Evolutionary conservation across 2,113 vertebrate genomes (phyloP).

Genomic region (Muntiacus reevesi): DNA sequence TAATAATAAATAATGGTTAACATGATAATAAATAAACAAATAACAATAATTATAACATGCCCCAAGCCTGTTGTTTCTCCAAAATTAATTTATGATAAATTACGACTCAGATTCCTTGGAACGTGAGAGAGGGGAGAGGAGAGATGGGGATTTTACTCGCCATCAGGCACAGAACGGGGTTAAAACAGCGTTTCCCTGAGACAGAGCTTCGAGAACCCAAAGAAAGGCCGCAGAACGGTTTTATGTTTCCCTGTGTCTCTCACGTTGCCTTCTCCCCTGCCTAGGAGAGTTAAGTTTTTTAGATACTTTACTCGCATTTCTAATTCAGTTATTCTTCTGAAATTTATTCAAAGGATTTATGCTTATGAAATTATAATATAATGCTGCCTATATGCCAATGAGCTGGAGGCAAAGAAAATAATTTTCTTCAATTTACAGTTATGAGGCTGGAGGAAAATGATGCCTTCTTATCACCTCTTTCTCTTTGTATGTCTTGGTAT

Average conservation of each 20-base stretch:
- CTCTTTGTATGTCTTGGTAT: constrained; percentile 81
- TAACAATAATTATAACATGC: constrained; percentile 84
- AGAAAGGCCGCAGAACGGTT: constrained; percentile 54
- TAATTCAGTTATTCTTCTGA: constrained; percentile 89
- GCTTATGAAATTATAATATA: constrained; percentile 92
- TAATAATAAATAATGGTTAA: constrained; percentile 82
- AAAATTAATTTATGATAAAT: constrained; percentile 85
- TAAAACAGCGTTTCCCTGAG: constrained; percentile 49
- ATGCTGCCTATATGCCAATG: constrained; percentile 89
- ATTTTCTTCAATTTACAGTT: constrained; percentile 93
- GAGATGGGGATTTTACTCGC: constrained; percentile 37
- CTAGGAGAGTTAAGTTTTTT: constrained; percentile 81
- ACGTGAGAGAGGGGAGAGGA: constrained; percentile 50
- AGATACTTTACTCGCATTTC: constrained; percentile 87
- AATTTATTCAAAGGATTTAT: constrained; percentile 92
- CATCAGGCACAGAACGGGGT: constrained; percentile 34
- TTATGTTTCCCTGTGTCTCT: constrained; percentile 48
- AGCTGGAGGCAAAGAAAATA: constrained; percentile 91
- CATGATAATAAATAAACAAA: constrained; percentile 83
- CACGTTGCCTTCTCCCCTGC: constrained; percentile 57
- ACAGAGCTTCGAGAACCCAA: background rate
- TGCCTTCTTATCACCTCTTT: constrained; percentile 85
- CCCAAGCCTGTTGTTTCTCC: constrained; percentile 81
- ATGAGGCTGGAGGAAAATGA: constrained; percentile 86
- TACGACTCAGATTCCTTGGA: constrained; percentile 75